Percentiles rank a stretch among this genome's conserved stretches.
phyloP scores from a whole-genome alignment of 2,888 invertebrate genomes.

The Lobophora halterata region DNA sequence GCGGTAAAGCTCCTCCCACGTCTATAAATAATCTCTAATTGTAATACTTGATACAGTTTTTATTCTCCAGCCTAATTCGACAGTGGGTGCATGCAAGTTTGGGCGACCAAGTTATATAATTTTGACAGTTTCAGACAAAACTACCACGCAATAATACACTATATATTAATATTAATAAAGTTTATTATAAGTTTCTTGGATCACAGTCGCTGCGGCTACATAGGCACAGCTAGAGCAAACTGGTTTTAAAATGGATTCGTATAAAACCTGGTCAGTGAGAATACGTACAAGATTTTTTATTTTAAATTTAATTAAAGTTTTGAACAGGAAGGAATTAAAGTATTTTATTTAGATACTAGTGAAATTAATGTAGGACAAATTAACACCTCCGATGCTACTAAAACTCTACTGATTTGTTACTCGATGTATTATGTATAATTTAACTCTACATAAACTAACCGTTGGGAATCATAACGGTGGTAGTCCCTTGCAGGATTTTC shows the following conservation, averaged over 20 bases:
- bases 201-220: slow-evolving; percentile 18
- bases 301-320: slow-evolving; percentile 29
- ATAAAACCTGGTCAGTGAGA: slow-evolving; percentile 29
- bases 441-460: too few relatives aligned
- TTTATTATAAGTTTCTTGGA: slow-evolving; percentile 6
- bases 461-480: too few relatives aligned
- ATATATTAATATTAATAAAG: slow-evolving; percentile 7
- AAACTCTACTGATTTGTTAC: too few relatives aligned
- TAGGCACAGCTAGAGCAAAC: slow-evolving; percentile 30
- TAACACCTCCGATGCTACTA: too few relatives aligned
- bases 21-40: background rate
- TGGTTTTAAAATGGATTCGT: slow-evolving; percentile 33
- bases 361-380: too few relatives aligned
- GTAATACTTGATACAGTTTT: slow-evolving; percentile 2
- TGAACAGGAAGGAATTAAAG: slow-evolving; percentile 1
- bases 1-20: slow-evolving; percentile 1
- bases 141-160: slow-evolving; percentile 5
- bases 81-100: slow-evolving; percentile 25
- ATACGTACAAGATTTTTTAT: slow-evolving; percentile 27
- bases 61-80: slow-evolving; percentile 16
- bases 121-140: slow-evolving; percentile 22
- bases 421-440: too few relatives aligned
- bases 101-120: slow-evolving; percentile 30
- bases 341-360: background rate
- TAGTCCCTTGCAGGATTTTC: too few relatives aligned